Evolutionary conservation across 2,797 vertebrate species (phyloP), one percentile per base, ranked within the genome.

Genomic region (Tokudaia tokunoshimensis): DNA sequence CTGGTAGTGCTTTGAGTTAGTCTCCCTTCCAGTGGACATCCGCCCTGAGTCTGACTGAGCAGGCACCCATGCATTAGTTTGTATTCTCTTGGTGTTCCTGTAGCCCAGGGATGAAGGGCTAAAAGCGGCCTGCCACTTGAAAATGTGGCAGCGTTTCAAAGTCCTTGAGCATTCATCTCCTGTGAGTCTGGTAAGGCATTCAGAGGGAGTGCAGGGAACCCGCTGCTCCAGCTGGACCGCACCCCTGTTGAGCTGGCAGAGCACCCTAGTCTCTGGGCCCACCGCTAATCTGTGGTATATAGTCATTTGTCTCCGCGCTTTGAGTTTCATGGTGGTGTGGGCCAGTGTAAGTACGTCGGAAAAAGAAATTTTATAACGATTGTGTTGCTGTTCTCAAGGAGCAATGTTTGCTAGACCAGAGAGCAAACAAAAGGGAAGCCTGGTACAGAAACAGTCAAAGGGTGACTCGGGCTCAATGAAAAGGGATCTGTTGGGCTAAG

Each of bases 61-160:
- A 0, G 26, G 12, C 50, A 20, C 13, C 82, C 12, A 4, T 61
- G 41, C 41, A 12, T 52, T 70, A 31, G 15, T 57, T 74, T 80
- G 31, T 11, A n/a, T 22, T 72, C 78, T 63, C 52, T 29, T 1
- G n/a, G 34, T 22, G 57, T 91, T 75, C 93, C 82, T 76, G 84
- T 34, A 37, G 84, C 83, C 85, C 31, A 93, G 31, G 91, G 81
- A 78, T 78, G 67, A 97, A 90, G 96, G 94, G 67, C 97, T 94
- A 90, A 92, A 95, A 98, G 96, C 93, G 6, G 96, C 94, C 94
- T 93, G 97, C 14, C 61, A 4, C 96, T 97, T 96, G 92, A 94
- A 92, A 96, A 97, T 67, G 96, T 88, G 97, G 97, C 96, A 97
- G 95, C 93, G 92, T 98, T 96, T 96, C 97, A 97, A 90, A 88